Evolutionary conservation across 2,113 vertebrate species (phyloP).

Genomic region (Rattus rattus): DNA sequence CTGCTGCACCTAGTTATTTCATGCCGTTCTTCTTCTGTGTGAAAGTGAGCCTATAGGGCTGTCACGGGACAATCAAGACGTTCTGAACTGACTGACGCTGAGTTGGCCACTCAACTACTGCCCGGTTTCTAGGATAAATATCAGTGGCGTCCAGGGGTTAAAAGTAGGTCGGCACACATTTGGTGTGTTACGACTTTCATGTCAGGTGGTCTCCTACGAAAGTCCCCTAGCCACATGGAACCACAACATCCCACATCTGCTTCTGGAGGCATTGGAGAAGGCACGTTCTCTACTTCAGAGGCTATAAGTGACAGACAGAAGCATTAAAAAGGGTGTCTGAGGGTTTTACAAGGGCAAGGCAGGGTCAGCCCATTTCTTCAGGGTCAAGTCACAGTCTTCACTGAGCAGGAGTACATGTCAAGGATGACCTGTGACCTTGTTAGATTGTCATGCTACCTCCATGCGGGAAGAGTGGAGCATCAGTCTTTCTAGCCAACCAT

Average conservation of each 20-base stretch:
- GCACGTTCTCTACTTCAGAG: background rate
- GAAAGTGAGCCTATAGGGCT: background rate
- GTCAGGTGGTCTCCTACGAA: background rate
- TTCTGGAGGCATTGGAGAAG: background rate
- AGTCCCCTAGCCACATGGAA: background rate
- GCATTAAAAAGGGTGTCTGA: background rate
- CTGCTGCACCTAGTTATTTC: background rate
- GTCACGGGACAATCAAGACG: slow-evolving; percentile 30
- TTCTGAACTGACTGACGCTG: slow-evolving; percentile 22
- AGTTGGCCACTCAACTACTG: background rate
- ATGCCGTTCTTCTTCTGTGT: slow-evolving; percentile 1
- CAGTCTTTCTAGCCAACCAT: background rate
- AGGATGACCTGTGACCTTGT: background rate
- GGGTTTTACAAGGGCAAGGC: background rate
- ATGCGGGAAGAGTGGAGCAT: background rate
- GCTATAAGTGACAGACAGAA: background rate
- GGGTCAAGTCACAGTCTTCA: background rate
- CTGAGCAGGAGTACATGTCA: background rate
- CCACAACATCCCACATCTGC: background rate
- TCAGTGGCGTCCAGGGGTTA: background rate
- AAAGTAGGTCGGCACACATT: background rate
- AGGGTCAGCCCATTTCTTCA: background rate
- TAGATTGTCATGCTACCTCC: background rate
- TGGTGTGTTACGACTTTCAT: background rate
- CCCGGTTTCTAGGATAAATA: background rate